Base-by-base conservation (phyloP, 2,888 invertebrate species). In the Aleiodes testaceus region DNA sequence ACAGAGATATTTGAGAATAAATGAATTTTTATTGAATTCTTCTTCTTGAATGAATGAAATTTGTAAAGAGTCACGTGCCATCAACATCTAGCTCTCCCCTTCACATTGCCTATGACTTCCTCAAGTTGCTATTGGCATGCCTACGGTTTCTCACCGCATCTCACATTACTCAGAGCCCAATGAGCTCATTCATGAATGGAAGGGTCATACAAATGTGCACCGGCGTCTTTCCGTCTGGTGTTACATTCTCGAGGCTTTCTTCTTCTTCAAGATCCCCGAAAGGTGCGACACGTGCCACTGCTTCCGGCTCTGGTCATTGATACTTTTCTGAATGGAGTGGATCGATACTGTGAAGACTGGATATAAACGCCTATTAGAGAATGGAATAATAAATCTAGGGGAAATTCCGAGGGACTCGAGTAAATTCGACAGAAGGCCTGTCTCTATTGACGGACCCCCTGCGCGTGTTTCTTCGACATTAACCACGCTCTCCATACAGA, bases 61-160 rank as follows among this genome's bases (percentile, higher is more conserved):
- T 26, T 3, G 26, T 26, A 5, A 26, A 26, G 26, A 26, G 74
- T 74, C 76, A 72, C 77, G 77, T 78, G 75, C 77, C 72, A 69
- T 74, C 50, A 65, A 59, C 49, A 64, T 45, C 71, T 11, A 22
- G 4, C 11, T 22, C 36, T n/a, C 55, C 45, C 65, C 45, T 20
- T 30, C 4, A 20, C 16, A 59, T 55, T 59, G 30, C 26, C 26
- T 26, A 26, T 26, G 26, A 26, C 26, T 26, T 55, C 49, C 36
- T 20, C 16, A 63, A 18, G 45, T 47, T 67, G 45, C 61, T 73
- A 65, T 75, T 68, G 72, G 79, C 81, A 79, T 77, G 72, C 79
- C 77, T 84, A 84, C 68, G 86, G 85, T 81, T 85, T 85, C 85
- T 82, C 80, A 72, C 55, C 81, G 76, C 78, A 80, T 82, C 79